A percentile compares a stretch with the other conserved stretches of the same genome.
phyloP scores from a whole-genome alignment of 2,888 invertebrate genomes.

The Eugnorisma glareosa region DNA sequence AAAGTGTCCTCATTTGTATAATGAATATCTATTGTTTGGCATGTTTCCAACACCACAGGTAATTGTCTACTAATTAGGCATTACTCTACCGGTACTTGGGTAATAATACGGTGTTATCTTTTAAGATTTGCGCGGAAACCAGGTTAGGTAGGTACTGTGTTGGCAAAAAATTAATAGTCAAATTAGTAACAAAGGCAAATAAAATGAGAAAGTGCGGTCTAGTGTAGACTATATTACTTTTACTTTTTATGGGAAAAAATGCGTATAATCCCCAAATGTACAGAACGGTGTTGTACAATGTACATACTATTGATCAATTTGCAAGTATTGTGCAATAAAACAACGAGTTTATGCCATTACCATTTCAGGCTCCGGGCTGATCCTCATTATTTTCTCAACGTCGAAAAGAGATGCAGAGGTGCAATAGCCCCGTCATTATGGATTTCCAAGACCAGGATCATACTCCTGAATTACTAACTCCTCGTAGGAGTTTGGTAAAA shows the following conservation, averaged over 20 bases:
- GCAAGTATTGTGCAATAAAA: neutral
- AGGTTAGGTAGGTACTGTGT: constrained; percentile 29
- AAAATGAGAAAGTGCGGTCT: constrained; percentile 1
- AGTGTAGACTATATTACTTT: neutral
- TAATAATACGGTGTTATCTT: constrained; percentile 40
- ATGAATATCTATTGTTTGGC: constrained; percentile 61
- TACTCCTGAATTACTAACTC: neutral
- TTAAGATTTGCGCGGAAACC: constrained; percentile 32
- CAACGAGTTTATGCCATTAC: no score
- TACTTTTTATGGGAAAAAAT: neutral
- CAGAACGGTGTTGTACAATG: neutral
- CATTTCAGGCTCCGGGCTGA: neutral
- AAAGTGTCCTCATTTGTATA: constrained; percentile 62
- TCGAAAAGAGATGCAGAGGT: neutral
- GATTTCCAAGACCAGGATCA: neutral
- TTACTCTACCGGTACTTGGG: constrained; percentile 41
- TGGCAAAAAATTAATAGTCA: constrained; percentile 11
- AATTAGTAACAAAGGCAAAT: constrained; percentile 4
- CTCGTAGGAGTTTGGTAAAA: neutral
- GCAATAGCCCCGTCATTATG: neutral
- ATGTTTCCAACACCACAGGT: constrained; percentile 34
- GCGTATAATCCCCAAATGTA: neutral
- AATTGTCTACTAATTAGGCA: constrained; percentile 62
- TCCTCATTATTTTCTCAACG: no score
- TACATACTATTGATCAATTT: neutral